phyloP scores from a whole-genome alignment of 2,888 invertebrate genomes.

The Drosophila suboccidentalis region DNA sequence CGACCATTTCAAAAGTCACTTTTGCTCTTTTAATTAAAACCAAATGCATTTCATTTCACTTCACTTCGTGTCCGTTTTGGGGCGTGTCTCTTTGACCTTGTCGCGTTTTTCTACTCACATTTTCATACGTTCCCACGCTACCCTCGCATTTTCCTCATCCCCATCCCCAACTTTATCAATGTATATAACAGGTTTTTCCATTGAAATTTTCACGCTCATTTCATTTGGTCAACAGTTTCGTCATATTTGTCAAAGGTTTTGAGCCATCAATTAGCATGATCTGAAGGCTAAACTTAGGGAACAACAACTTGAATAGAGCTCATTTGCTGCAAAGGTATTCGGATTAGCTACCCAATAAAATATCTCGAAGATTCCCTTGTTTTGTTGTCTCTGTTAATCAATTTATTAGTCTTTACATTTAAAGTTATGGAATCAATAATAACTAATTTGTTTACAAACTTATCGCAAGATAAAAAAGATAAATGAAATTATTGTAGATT shows the following conservation, averaged over 20 bases:
- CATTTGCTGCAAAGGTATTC: conserved; percentile 21
- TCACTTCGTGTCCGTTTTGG: conserved; percentile 27
- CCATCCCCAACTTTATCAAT: conserved; percentile 17
- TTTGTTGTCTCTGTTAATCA: conserved; percentile 33
- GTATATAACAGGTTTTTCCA: conserved; percentile 17
- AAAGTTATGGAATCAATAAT: not conserved
- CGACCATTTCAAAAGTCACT: conserved; percentile 73
- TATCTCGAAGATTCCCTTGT: conserved; percentile 4
- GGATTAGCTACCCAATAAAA: conserved; percentile 30
- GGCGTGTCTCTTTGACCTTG: conserved; percentile 58
- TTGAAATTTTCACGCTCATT: conserved; percentile 59
- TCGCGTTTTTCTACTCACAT: conserved; percentile 8
- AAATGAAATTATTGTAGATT: not conserved
- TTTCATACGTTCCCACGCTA: conserved; percentile 54
- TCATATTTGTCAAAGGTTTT: conserved; percentile 52
- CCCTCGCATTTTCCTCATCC: conserved; percentile 4
- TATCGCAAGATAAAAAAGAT: not conserved
- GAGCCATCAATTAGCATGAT: conserved; percentile 57
- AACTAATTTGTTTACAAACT: not conserved
- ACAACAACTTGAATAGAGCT: conserved; percentile 28
- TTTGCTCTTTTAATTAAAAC: conserved; percentile 71
- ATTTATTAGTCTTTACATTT: conserved; percentile 11
- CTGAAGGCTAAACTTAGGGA: conserved; percentile 40
- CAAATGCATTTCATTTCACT: conserved; percentile 60
- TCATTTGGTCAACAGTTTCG: conserved; percentile 48